Evolutionary conservation across 2,888 invertebrate genomes (phyloP), one percentile per base, ranked within the genome.

Genomic region (Phorcus lineatus): DNA sequence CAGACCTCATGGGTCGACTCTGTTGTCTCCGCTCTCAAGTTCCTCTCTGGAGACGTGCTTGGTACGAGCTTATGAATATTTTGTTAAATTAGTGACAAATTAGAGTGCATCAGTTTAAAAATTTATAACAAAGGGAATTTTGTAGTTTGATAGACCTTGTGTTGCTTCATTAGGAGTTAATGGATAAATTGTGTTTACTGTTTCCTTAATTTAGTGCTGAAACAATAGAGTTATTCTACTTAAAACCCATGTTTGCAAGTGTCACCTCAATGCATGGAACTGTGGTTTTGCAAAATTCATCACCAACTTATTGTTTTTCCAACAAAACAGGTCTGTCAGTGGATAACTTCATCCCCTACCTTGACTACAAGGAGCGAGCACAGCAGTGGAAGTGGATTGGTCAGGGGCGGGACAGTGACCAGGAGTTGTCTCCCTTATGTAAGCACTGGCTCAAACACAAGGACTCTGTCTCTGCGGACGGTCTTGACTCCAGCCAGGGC

Each of bases 351-450:
- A 96, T 97, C 52, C 97, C 97, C 2, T 97, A 96, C 89, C 95
- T 97, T 89, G 97, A 97, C 92, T 97, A 96, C 93, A 96, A 97
- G 92, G 96, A 87, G 94, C 87, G 93, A 54, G 91, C 92, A 4
- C 93, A 93, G 84, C 92, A 92, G 82, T 97, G 97, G 93, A 96
- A 97, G 90, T 98, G 98, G 98, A 98, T 98, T 82, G 98, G 98
- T 1, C 97, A 97, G 7, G 98, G 98, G 0, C 94, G 98, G 6
- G 98, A 98, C 92, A 96, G 97, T 2, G 98, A 98, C 92, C 95
- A 95, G 3, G 95, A 96, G 57, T 94, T 98, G 17, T 94, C 95
- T 6, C 95, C 95, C 3, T 93, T 98, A 78, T 97, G 96, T 90
- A 95, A 95, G 82, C 95, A 96, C 87, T 98, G 98, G 96, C 93